phyloP scores from a whole-genome alignment of 2,113 vertebrate species.

The Paradisaea rubra region DNA sequence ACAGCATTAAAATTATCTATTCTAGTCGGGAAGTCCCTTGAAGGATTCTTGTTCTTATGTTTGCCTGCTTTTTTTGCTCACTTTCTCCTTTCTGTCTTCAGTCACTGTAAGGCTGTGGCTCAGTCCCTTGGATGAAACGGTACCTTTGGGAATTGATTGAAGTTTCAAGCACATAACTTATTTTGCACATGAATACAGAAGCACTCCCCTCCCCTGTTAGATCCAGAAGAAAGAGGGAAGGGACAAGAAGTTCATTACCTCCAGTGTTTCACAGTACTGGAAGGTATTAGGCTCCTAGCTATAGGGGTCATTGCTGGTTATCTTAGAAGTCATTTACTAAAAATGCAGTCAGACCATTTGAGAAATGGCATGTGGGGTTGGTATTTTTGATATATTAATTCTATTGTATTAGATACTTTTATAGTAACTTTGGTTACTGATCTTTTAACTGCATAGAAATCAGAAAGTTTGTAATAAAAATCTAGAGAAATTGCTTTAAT shows the following conservation, averaged over 20 bases:
- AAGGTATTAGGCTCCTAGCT: background rate
- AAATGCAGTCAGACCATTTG: background rate
- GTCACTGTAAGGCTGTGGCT: background rate
- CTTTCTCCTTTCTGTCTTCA: background rate
- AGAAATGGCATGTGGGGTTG: background rate
- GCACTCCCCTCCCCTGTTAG: background rate
- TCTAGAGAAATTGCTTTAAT: background rate
- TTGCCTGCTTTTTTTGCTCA: background rate
- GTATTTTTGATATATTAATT: background rate
- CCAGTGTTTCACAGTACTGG: background rate
- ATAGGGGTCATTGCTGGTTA: background rate
- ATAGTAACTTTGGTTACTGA: background rate
- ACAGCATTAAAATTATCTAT: background rate
- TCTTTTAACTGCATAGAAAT: background rate
- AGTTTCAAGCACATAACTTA: background rate
- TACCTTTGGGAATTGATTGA: background rate
- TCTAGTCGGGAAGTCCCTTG: background rate
- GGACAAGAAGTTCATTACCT: background rate
- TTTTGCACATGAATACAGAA: background rate
- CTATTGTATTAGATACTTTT: background rate
- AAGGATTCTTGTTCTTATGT: background rate
- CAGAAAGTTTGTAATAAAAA: background rate
- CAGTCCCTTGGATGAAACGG: background rate
- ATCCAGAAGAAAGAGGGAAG: background rate
- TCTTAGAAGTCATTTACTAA: background rate